These are phyloP conservation scores for Amaurobius ferox DNA, from an alignment of 2,888 invertebrate genomes.

Conservation along the genomic window DNA sequence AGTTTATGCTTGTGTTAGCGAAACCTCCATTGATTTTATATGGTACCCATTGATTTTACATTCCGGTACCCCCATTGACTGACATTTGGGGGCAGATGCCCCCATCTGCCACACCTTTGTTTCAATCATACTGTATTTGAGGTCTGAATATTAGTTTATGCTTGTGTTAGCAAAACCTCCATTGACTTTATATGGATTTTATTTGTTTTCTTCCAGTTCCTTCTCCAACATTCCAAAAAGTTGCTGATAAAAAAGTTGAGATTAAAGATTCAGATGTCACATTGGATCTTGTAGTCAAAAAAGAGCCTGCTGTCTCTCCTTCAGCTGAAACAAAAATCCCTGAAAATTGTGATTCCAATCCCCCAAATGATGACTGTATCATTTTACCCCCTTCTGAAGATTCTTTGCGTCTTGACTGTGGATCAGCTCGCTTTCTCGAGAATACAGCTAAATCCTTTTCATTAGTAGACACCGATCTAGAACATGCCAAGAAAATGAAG, in stretches of 20 bases:
- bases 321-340: not conserved
- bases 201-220: slow-evolving; percentile 37
- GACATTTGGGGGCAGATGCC: too few relatives aligned
- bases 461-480: not conserved
- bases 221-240: slow-evolving; percentile 27
- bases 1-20: too few relatives aligned
- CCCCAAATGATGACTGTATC: not conserved
- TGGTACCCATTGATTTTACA: too few relatives aligned
- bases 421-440: not conserved
- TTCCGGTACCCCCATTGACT: too few relatives aligned
- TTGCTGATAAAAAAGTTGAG: not conserved
- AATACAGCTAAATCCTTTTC: not conserved
- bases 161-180: too few relatives aligned
- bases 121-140: too few relatives aligned
- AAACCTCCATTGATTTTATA: too few relatives aligned
- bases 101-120: too few relatives aligned
- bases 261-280: not conserved
- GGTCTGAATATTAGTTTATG: too few relatives aligned
- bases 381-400: not conserved
- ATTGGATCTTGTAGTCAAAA: not conserved
- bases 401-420: not conserved
- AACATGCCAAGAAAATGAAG: not conserved
- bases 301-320: not conserved
- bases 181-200: too few relatives aligned
- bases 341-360: not conserved